Evolutionary conservation across 2,888 invertebrate species (phyloP).

Genomic region (Geophilus truncorum): DNA sequence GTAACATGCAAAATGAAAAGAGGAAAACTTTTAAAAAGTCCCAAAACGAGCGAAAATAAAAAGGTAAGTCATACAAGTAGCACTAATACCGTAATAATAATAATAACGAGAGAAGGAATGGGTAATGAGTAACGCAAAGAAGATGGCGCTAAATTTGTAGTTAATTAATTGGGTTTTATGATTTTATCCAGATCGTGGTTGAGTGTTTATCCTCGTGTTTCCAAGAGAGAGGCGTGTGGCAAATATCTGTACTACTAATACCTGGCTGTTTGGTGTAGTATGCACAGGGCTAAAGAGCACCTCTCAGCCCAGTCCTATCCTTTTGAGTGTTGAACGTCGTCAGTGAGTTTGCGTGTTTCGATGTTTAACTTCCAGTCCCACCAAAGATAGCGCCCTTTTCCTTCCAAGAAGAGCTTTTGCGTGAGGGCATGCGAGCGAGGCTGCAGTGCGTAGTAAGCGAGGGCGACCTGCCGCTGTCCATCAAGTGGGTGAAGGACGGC

Average conservation of each 20-base stretch:
- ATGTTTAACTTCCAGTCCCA: conserved; percentile 36
- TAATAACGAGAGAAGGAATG: no score
- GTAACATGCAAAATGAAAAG: not conserved
- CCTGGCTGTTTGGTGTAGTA: conserved; percentile 27
- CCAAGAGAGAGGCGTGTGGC: conserved; percentile 23
- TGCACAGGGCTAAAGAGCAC: conserved; percentile 27
- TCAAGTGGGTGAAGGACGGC: conserved; percentile 79
- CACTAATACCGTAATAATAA: no score
- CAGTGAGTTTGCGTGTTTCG: conserved; percentile 36
- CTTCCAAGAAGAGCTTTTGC: conserved; percentile 37
- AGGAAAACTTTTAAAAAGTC: not conserved
- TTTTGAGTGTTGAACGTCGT: conserved; percentile 35
- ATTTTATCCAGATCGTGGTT: conserved; percentile 27
- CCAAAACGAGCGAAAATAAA: not conserved
- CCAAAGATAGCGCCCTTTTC: conserved; percentile 36
- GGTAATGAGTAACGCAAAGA: no score
- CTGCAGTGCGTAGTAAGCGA: conserved; percentile 74
- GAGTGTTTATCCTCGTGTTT: conserved; percentile 10
- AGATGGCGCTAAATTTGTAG: no score
- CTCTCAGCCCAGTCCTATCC: conserved; percentile 14
- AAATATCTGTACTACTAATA: conserved; percentile 4
- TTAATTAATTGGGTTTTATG: no score
- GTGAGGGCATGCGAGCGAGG: conserved; percentile 72
- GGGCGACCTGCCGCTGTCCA: conserved; percentile 72
- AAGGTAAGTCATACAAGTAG: not conserved